Conservation (phyloP, 37 sponge, comb jelly and placozoan genomes). For the Theonella swinhoei region DNA sequence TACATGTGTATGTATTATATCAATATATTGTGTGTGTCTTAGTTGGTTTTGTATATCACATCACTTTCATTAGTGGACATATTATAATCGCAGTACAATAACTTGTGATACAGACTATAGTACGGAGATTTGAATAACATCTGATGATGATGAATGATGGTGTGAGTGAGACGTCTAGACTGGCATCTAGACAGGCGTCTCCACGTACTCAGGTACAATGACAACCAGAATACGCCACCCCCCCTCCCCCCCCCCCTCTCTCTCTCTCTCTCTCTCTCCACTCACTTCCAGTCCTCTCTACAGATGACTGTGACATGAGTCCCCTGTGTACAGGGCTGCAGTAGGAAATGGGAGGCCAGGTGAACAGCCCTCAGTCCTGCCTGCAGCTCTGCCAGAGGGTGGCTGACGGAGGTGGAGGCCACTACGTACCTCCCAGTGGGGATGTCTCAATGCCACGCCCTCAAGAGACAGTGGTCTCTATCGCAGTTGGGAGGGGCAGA, state of each 20-base stretch:
- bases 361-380: slow-evolving; percentile 58
- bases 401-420: slow-evolving; percentile 75
- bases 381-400: slow-evolving; percentile 61
- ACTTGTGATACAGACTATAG: neutral
- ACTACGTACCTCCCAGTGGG: slow-evolving; percentile 42
- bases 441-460: slow-evolving; percentile 65
- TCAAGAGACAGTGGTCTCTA: slow-evolving; percentile 72
- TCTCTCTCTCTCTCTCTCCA: neutral
- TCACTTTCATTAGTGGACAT: too few species aligned
- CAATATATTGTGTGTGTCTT: too few species aligned
- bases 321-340: slow-evolving; percentile 54
- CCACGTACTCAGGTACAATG: slow-evolving; percentile 47
- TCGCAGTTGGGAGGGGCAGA: slow-evolving; percentile 40
- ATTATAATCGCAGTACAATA: neutral
- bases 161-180: neutral
- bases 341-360: slow-evolving; percentile 68
- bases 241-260: neutral
- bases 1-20: too few species aligned
- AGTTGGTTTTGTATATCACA: too few species aligned
- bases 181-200: slow-evolving; percentile 58
- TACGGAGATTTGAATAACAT: too few species aligned
- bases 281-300: slow-evolving; percentile 76
- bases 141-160: neutral
- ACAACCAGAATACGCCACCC: neutral
- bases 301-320: slow-evolving; percentile 49